phyloP scores from a whole-genome alignment of 2,113 vertebrate species.

The Pyrgilauda ruficollis region DNA sequence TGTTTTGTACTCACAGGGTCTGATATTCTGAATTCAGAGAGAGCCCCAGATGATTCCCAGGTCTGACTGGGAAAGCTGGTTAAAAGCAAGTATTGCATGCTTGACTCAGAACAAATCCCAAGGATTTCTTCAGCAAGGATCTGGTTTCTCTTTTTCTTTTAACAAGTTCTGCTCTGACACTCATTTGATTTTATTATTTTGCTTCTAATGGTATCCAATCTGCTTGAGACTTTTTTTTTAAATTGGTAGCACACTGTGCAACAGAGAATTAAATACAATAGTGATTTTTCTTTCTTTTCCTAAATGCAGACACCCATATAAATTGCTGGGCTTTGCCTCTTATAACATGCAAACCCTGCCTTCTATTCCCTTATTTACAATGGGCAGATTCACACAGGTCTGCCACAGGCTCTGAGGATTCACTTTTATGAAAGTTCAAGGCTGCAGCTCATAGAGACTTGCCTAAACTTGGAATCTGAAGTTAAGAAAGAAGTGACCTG shows the following conservation, averaged over 20 bases:
- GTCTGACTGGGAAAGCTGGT: background rate
- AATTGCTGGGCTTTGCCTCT: background rate
- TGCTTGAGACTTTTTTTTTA: background rate
- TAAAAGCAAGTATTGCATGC: background rate
- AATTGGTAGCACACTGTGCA: background rate
- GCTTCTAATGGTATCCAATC: background rate
- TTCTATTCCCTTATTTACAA: background rate
- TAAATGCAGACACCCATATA: background rate
- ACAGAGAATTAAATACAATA: background rate
- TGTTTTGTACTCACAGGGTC: background rate
- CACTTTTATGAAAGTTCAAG: background rate
- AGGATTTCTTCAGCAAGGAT: background rate
- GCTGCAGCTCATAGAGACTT: background rate
- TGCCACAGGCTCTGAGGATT: background rate
- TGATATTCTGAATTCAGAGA: background rate
- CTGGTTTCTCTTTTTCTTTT: background rate
- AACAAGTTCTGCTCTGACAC: background rate
- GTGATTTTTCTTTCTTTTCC: background rate
- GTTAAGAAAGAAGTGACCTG: background rate
- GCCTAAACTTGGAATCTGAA: background rate
- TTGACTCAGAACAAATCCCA: background rate
- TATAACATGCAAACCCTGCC: background rate
- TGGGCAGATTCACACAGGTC: background rate
- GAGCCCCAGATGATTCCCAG: background rate
- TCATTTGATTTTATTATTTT: background rate